Base-by-base conservation (phyloP, 2,888 invertebrate species). In the Penaeus monodon region DNA sequence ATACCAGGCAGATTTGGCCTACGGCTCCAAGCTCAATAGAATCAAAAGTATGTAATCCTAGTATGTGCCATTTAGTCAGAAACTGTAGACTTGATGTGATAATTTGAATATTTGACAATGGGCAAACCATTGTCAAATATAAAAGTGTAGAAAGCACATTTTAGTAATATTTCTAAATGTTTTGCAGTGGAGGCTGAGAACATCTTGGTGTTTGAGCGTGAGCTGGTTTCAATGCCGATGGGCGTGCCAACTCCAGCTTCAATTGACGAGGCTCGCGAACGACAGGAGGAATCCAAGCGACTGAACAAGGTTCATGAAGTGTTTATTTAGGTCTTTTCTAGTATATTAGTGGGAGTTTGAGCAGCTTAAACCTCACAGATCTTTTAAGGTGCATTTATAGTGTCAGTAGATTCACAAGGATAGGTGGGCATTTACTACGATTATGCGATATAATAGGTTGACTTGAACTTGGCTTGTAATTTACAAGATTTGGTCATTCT, bases 1-100 rank as follows among this genome's bases (percentile, higher is more conserved):
- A 0, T 96, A 96, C 92, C 95, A 95, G 90, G 94, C 94, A 91
- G 96, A 96, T 92, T 93, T 95, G 91, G 96, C 95, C 0, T 96
- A 96, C 92, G 96, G 96, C 81, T 95, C 94, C 90, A 96, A 96
- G 93, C 91, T 96, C 76, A 94, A 95, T 91, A 94, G 96, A 90
- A 96, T 96, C 90, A 93, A 94, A 94, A 95, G 96, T 96, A 93
- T 93, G 90, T 90, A 70, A 73, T 86, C 33, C 86, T 85, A 77
- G 68, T 87, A 6, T n/a, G 27, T 70, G 27, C 57, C 14, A 17
- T 1, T 14, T 3, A 3, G 57, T 14, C 1, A 57, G 4, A 66
- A 65, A 38, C 10, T 63, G 80, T 79, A n/a, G n/a, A n/a, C 80
- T 10, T 29, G 38, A 74, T 24, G 22, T 22, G 17, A 2, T 57